Conservation (phyloP, 2,113 vertebrate species). For the Malaclemys terrapin region DNA sequence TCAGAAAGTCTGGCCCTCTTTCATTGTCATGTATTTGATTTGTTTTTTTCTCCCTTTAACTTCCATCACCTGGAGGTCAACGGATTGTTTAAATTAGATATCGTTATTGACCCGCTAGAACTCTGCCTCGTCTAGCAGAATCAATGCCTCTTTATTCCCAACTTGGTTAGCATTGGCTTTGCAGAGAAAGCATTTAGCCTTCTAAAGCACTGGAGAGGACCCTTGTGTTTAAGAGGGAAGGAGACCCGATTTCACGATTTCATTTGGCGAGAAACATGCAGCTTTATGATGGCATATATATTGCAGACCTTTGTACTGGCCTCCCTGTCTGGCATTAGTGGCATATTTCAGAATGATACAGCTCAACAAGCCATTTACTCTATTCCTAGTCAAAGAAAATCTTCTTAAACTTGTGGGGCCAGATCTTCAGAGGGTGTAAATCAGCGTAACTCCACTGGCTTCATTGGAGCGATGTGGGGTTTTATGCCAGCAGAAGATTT, state of each 20-base stretch:
- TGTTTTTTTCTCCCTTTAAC: slow-evolving; percentile 32
- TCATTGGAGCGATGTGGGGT: accelerated
- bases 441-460: neutral
- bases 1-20: neutral
- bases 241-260: slow-evolving; percentile 46
- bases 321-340: neutral
- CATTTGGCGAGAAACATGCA: slow-evolving; percentile 15
- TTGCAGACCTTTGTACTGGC: neutral
- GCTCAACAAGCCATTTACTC: accelerated
- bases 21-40: neutral
- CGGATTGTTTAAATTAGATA: slow-evolving; percentile 14
- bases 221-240: slow-evolving; percentile 20
- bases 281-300: slow-evolving; percentile 35
- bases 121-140: neutral
- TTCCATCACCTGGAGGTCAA: slow-evolving; percentile 65
- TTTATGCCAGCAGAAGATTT: accelerated
- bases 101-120: neutral
- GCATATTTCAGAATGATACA: accelerated
- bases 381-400: neutral
- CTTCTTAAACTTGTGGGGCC: neutral
- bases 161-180: neutral
- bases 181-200: neutral
- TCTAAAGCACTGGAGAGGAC: slow-evolving; percentile 25
- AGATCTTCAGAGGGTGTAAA: neutral
- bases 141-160: neutral